Evolutionary conservation across 92 coral and sea anemone genomes (phyloP), one percentile per base, ranked within the genome.

Genomic region (Zoanthus gigantus): DNA sequence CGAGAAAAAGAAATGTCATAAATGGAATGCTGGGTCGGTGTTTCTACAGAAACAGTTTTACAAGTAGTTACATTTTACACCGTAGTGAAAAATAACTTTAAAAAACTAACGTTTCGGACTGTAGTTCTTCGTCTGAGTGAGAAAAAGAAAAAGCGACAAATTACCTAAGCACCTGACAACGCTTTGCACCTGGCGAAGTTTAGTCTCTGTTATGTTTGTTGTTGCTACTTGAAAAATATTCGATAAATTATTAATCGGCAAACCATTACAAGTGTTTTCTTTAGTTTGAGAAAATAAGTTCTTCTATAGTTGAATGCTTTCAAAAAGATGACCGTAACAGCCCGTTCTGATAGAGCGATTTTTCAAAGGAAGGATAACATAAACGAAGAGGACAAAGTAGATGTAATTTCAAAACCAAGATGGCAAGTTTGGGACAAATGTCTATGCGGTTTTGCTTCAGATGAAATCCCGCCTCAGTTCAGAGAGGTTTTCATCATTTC

Each of bases 391-490:
- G 85, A 81, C 31, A 54, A 81, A 60, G 47, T 46, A 12, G 10
- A 32, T n/a, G 29, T 1, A 47, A 81, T 45, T 42, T 67, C 75
- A 66, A 67, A 47, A 69, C 7, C 56, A 44, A 69, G 28, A 0
- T 66, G 85, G 76, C 57, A 47, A 14, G 13, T 68, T 12, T 81
- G 85, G 85, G 76, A 66, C 76, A 81, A 74, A 69, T 66, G 85
- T 66, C 29, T 81, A 17, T 85, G 75, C 45, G 94, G 94, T 13
- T 82, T 91, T 57, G 82, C 77, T 3, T 83, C 94, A 31, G 94
- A 95, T 17, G 97, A 97, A 76, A 98, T 97, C 31, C 98, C 99
- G 23, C 89, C 94, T 4, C 99, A 97, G 44, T 97, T 97, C 78
- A 95, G 95, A 77, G 99, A 97, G 69, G 87, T 91, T 91, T 97